Conservation (phyloP, 2,888 invertebrate genomes). For the Zeuzera pyrina region DNA sequence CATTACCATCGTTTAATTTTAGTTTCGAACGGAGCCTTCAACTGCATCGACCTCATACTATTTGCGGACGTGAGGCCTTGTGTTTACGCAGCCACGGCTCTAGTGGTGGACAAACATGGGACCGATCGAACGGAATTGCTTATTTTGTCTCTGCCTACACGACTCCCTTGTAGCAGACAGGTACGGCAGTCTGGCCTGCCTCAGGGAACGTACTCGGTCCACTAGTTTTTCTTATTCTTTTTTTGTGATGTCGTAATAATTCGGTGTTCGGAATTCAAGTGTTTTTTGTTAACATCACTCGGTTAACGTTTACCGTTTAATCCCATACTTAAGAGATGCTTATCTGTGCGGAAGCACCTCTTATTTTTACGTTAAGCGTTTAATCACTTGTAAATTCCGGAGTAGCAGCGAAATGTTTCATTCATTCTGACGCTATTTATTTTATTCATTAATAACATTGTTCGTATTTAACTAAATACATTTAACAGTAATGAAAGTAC, state of each 20-base stretch:
- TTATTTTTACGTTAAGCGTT: slow-evolving; percentile 29
- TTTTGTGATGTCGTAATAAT: slow-evolving; percentile 44
- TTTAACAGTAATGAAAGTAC: too few species aligned
- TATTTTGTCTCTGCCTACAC: slow-evolving; percentile 71
- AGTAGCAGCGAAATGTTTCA: not conserved
- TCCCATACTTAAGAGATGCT: slow-evolving; percentile 41
- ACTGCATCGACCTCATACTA: slow-evolving; percentile 62
- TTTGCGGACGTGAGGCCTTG: slow-evolving; percentile 69
- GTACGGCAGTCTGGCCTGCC: slow-evolving; percentile 50
- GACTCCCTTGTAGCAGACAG: slow-evolving; percentile 51
- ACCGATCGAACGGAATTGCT: slow-evolving; percentile 70
- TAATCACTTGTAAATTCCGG: slow-evolving; percentile 37
- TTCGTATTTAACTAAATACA: too few species aligned
- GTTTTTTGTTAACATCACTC: slow-evolving; percentile 46
- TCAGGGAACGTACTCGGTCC: slow-evolving; percentile 41
- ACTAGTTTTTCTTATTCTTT: slow-evolving; percentile 35
- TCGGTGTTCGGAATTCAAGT: slow-evolving; percentile 42
- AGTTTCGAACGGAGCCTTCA: slow-evolving; percentile 36
- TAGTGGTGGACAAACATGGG: slow-evolving; percentile 71
- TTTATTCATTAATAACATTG: too few species aligned
- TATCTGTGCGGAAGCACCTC: slow-evolving; percentile 43
- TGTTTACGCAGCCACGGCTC: slow-evolving; percentile 68
- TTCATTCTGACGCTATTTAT: too few species aligned
- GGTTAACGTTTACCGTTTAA: slow-evolving; percentile 47
- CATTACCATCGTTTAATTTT: slow-evolving; percentile 39